A percentile compares a stretch with the other conserved stretches of the same genome.
Evolutionary conservation across 30 jellyfish, hydroid and myxozoan genomes (phyloP).

Genomic region (Hydractinia echinata): DNA sequence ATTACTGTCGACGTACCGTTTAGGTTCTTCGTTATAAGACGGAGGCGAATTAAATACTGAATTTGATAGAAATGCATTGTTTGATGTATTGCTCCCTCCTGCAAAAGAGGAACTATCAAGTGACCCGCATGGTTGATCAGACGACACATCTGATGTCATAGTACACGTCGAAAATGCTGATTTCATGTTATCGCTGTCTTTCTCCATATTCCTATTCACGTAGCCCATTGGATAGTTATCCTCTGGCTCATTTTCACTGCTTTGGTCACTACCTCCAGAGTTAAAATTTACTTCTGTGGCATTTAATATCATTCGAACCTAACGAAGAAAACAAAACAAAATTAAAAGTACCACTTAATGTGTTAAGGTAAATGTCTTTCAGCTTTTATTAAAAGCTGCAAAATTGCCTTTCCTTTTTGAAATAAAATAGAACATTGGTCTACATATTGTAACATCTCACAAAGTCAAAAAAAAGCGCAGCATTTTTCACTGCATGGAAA

Average conservation of each 20-base stretch:
- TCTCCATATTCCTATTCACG: not conserved
- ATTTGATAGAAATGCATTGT: not conserved
- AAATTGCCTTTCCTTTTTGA: too few relatives aligned
- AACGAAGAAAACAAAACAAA: not conserved
- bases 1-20: too few relatives aligned
- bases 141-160: constrained; percentile 14
- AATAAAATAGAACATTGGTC: too few relatives aligned
- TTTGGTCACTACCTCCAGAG: not conserved
- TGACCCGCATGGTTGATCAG: constrained; percentile 13
- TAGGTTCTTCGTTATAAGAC: too few relatives aligned
- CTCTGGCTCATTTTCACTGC: not conserved
- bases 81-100: not conserved
- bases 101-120: not conserved
- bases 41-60: not conserved
- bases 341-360: not conserved
- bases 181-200: not conserved
- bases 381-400: not conserved
- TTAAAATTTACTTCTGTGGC: not conserved
- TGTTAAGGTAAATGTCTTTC: not conserved
- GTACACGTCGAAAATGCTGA: constrained; percentile 5
- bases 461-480: too few relatives aligned
- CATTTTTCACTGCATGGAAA: too few relatives aligned
- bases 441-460: too few relatives aligned
- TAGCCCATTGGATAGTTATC: constrained; percentile 1
- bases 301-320: not conserved